A percentile compares a stretch with the other conserved stretches of the same genome.
Conservation (phyloP, 1,140 invertebrate species). For the Ostrea edulis region DNA sequence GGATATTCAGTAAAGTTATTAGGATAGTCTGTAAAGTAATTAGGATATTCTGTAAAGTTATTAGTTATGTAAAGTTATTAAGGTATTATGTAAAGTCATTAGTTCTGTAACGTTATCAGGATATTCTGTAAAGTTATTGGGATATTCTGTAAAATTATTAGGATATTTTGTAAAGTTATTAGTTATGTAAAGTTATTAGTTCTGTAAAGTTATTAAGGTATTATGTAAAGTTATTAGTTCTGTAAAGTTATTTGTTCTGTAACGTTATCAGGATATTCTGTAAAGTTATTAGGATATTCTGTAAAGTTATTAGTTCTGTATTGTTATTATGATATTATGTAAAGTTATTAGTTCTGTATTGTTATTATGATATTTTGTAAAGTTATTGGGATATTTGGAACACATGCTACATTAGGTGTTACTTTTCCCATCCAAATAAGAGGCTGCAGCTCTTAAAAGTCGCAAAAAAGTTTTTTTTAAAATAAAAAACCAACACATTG, state of each 20-base stretch:
- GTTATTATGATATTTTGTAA: slow-evolving; percentile 66
- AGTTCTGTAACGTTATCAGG: too few relatives aligned
- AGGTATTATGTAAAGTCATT: slow-evolving; percentile 42
- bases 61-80: too few relatives aligned
- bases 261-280: slow-evolving; percentile 68
- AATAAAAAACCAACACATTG: too few relatives aligned
- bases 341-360: too few relatives aligned
- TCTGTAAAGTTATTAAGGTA: slow-evolving; percentile 62
- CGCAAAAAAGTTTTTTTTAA: not conserved
- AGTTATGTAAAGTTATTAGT: too few relatives aligned
- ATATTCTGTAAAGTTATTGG: slow-evolving; percentile 48
- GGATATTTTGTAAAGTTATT: slow-evolving; percentile 46
- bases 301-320: too few relatives aligned
- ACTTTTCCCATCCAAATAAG: too few relatives aligned
- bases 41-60: slow-evolving; percentile 57
- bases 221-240: slow-evolving; percentile 45
- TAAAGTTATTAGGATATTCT: slow-evolving; percentile 64
- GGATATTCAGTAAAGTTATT: slow-evolving; percentile 46
- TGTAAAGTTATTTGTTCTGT: slow-evolving; percentile 11
- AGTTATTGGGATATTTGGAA: too few relatives aligned
- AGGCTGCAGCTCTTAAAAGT: too few relatives aligned
- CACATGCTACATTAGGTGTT: too few relatives aligned
- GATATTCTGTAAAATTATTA: too few relatives aligned
- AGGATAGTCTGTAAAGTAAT: too few relatives aligned
- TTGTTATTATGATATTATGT: slow-evolving; percentile 68